phyloP scores from a whole-genome alignment of 2,888 invertebrate genomes.

The Chaitophorus viminalis region DNA sequence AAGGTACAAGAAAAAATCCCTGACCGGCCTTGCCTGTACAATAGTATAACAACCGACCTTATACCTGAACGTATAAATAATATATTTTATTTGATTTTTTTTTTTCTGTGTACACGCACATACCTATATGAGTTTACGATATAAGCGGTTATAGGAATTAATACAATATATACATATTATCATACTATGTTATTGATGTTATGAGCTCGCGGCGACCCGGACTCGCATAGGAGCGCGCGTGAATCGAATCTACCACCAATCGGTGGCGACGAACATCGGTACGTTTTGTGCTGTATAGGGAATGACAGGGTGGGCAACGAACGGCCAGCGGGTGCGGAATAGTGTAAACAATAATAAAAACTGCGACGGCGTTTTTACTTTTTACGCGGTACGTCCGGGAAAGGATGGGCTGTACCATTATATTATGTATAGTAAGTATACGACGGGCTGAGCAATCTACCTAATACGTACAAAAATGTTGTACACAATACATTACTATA shows the following conservation, averaged over 20 bases:
- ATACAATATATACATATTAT: no score
- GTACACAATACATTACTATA: background rate
- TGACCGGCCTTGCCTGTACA: background rate
- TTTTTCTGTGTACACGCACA: background rate
- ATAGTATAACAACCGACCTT: background rate
- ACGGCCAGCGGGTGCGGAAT: background rate
- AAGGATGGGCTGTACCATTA: background rate
- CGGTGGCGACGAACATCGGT: background rate
- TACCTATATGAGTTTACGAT: background rate
- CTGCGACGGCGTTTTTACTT: background rate
- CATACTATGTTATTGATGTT: no score
- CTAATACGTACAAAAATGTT: background rate
- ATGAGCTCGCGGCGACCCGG: no score
- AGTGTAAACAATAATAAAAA: background rate
- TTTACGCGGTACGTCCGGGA: background rate
- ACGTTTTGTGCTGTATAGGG: background rate
- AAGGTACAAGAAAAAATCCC: background rate
- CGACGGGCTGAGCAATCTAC: background rate
- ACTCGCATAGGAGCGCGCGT: background rate
- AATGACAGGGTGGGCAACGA: background rate
- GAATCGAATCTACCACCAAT: constrained; percentile 4
- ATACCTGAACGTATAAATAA: background rate
- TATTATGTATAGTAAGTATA: no score
- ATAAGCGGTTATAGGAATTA: background rate
- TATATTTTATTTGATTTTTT: no score